Evolutionary conservation across 1,140 invertebrate genomes (phyloP).

Genomic region (Coptotermes formosanus): DNA sequence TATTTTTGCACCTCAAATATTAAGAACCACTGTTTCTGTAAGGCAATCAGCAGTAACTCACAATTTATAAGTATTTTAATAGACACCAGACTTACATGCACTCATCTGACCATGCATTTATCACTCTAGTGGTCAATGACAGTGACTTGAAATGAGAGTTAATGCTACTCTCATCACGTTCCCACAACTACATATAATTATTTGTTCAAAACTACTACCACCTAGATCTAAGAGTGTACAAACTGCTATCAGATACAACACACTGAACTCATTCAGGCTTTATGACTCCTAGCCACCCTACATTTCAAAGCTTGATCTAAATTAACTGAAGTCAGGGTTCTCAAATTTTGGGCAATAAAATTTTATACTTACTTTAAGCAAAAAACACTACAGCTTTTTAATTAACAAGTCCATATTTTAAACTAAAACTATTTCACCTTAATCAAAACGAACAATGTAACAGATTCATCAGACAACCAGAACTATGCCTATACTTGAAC

Average conservation of each 20-base stretch:
- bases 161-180: neutral
- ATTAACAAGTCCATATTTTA: neutral
- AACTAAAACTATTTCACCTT: neutral
- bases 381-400: neutral
- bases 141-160: neutral
- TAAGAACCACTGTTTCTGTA: slow-evolving; percentile 4
- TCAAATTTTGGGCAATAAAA: neutral
- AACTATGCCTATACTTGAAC: neutral
- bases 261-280: neutral
- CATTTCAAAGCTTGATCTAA: neutral
- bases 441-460: neutral
- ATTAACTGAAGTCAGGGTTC: neutral
- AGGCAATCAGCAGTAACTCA: neutral
- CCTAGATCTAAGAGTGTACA: slow-evolving; percentile 15
- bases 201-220: neutral
- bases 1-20: neutral
- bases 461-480: neutral
- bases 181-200: neutral
- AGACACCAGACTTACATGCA: neutral
- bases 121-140: neutral
- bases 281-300: neutral
- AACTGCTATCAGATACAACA: neutral
- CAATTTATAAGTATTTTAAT: neutral
- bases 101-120: neutral
- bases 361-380: neutral